Evolutionary conservation across 2,888 invertebrate species (phyloP), one percentile per base, ranked within the genome.

Genomic region (Drymonia ruficornis): DNA sequence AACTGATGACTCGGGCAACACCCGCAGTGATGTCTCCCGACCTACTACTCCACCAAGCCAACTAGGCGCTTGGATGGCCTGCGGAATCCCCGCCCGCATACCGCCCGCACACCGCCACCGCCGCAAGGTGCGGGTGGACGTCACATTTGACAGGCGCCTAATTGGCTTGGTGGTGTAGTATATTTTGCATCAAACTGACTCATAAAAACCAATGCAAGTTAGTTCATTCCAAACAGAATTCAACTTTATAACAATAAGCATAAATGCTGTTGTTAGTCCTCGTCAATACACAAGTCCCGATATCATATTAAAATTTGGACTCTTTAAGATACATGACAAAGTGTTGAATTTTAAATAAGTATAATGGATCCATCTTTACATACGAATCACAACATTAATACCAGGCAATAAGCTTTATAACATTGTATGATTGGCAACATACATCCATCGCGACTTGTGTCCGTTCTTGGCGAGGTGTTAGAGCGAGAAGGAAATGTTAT

Each of bases 401-500:
- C 36, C 13, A n/a, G 9, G 4, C 4, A 36, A 36, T 36, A 36
- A 13, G 34, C 4, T 12, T 36, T 36, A 13, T 13, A 36, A 36
- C 31, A 31, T 31, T 31, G 31, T 11, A 31, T 31, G 11, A 12
- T 31, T 31, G 31, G 13, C 6, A 6, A 36, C n/a, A 36, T 36
- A 36, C n/a, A n/a, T 36, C n/a, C n/a, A 36, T 36, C 36, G n/a
- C 4, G 36, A 36, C 36, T 36, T 36, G 36, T 13, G n/a, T 36
- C 5, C 2, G n/a, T 36, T 36, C 6, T 5, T 36, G 36, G 36
- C 36, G 36, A 36, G 36, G 46, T 3, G 15, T 64, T 38, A 65
- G 56, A 64, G 47, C 8, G 53, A 52, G 43, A 23, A 6, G 47
- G 59, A 56, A 61, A 53, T 56, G 68, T 84, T 83, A 81, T 72